These are phyloP conservation scores for Eupithecia inturbata DNA, from an alignment of 2,888 invertebrate genomes.

Conservation along the genomic window DNA sequence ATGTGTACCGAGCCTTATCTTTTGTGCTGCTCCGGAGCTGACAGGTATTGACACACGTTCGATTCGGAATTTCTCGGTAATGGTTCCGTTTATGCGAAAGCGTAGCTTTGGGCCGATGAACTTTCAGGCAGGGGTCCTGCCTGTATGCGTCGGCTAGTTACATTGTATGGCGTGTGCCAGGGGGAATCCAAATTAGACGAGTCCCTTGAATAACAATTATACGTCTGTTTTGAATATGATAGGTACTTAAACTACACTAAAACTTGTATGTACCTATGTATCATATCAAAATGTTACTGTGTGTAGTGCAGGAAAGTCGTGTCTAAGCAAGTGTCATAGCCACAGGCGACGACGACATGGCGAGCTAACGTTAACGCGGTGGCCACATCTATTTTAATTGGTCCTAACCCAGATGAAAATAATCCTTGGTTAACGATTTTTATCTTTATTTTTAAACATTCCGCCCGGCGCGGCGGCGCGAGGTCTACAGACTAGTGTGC, in stretches of 20 bases:
- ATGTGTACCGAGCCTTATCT: conserved; percentile 51
- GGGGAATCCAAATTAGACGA: conserved; percentile 8
- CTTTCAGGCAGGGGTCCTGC: conserved; percentile 20
- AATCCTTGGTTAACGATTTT: conserved; percentile 69
- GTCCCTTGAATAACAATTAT: conserved; percentile 10
- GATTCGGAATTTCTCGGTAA: conserved; percentile 38
- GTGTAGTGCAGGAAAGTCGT: conserved; percentile 15
- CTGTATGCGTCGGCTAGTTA: neutral
- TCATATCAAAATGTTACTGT: neutral
- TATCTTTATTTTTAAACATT: conserved; percentile 65
- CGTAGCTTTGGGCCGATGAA: conserved; percentile 37
- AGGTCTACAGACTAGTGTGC: conserved; percentile 39
- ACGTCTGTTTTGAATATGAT: neutral
- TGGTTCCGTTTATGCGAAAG: conserved; percentile 39
- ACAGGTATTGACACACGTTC: conserved; percentile 50
- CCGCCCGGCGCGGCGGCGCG: conserved; percentile 35
- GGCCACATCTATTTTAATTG: conserved; percentile 59
- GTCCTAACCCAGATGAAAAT: conserved; percentile 62
- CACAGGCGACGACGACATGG: conserved; percentile 1
- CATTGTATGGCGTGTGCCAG: neutral
- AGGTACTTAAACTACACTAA: neutral
- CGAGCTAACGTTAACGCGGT: conserved; percentile 40
- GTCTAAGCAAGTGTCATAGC: neutral
- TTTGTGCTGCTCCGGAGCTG: conserved; percentile 48
- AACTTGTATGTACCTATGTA: neutral